A percentile compares a stretch with the other conserved stretches of the same genome.
phyloP scores from a whole-genome alignment of 2,797 vertebrate species.

The Knipowitschia caucasica region DNA sequence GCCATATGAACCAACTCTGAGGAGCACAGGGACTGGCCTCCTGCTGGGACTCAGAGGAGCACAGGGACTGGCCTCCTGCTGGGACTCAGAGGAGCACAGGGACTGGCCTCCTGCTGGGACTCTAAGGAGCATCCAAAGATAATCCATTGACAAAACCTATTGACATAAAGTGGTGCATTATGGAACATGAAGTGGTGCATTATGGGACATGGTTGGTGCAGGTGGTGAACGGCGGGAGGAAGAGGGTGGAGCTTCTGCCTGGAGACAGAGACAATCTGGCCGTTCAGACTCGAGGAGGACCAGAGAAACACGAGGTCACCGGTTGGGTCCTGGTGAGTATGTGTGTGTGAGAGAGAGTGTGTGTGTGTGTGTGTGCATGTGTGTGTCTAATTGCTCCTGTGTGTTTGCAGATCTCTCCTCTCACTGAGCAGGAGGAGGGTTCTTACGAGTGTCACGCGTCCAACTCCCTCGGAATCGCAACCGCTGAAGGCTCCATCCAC shows the following conservation, averaged over 20 bases:
- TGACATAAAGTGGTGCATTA: too few relatives aligned
- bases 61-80: too few relatives aligned
- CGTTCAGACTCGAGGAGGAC: constrained; percentile 89
- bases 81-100: too few relatives aligned
- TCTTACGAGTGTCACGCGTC: constrained; percentile 87
- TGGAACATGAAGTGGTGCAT: not conserved
- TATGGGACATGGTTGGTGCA: not conserved
- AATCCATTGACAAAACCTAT: too few relatives aligned
- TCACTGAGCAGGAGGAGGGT: constrained; percentile 83
- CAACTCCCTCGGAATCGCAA: constrained; percentile 84
- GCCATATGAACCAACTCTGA: too few relatives aligned
- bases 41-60: too few relatives aligned
- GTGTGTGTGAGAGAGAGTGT: not conserved
- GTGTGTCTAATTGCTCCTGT: not conserved
- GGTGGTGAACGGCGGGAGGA: constrained; percentile 54
- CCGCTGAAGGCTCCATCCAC: constrained; percentile 81
- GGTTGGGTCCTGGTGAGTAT: constrained; percentile 91
- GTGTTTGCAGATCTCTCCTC: constrained; percentile 82
- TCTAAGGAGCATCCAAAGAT: too few relatives aligned
- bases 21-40: too few relatives aligned
- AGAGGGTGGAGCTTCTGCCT: constrained; percentile 83
- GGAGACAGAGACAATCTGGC: constrained; percentile 90
- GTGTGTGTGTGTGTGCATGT: too few relatives aligned
- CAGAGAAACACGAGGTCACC: constrained; percentile 92
- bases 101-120: too few relatives aligned